Percentiles rank a stretch among this genome's conserved stretches.
These are phyloP conservation scores for Poeciliopsis prolifica DNA, from an alignment of 2,113 vertebrate species.

Conservation along the genomic window DNA sequence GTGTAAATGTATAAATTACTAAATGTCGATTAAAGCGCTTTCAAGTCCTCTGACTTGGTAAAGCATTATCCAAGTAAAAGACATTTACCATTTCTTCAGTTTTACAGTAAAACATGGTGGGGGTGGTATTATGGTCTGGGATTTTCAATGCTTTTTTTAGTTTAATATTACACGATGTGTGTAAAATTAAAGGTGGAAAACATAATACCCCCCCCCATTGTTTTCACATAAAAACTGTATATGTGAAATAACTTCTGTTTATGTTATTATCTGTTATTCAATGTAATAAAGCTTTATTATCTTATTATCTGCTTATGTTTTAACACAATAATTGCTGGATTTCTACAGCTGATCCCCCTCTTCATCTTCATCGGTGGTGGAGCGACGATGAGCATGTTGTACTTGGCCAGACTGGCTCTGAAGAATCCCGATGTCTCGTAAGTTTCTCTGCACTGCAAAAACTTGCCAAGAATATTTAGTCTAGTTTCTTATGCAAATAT, in stretches of 20 bases:
- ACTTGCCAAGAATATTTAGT: no score
- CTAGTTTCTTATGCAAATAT: no score
- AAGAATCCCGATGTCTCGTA: constrained; percentile 91
- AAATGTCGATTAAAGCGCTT: no score
- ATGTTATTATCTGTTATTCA: background rate
- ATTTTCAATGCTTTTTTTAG: background rate
- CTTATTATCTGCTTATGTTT: background rate
- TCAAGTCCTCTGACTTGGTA: no score
- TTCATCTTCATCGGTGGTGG: constrained; percentile 91
- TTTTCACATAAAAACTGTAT: background rate
- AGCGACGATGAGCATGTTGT: constrained; percentile 81
- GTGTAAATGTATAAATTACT: no score
- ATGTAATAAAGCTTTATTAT: background rate
- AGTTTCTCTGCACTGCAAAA: constrained; percentile 37
- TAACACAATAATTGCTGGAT: background rate
- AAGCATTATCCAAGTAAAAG: no score
- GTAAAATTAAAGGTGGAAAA: background rate
- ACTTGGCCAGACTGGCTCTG: constrained; percentile 84
- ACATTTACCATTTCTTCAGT: no score
- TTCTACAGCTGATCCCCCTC: constrained; percentile 88
- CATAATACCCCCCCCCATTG: no score
- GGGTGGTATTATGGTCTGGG: background rate
- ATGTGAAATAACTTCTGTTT: background rate
- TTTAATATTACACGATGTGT: background rate
- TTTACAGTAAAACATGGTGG: background rate